A percentile compares a stretch with the other conserved stretches of the same genome.
Evolutionary conservation across 1,140 invertebrate species (phyloP).

Genomic region (Popillia japonica): DNA sequence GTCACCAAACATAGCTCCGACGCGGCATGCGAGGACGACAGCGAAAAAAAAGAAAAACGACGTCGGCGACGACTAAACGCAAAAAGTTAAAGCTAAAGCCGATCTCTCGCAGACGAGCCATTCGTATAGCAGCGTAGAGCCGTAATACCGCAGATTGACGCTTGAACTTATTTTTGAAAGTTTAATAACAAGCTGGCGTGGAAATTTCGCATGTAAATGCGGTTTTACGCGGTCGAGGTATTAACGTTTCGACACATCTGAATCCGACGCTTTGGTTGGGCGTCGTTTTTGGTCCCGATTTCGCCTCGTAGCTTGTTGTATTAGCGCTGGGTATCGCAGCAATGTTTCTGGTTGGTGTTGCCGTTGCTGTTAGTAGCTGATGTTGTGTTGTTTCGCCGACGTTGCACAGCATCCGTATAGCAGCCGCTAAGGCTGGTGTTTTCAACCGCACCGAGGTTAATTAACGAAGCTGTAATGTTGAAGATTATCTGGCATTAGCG

Average conservation of each 20-base stretch:
- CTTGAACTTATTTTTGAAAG: constrained; percentile 15
- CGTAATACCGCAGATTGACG: background rate
- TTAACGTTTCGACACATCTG: constrained; percentile 14
- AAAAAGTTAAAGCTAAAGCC: background rate
- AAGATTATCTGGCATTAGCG: constrained; percentile 5
- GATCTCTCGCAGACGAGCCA: background rate
- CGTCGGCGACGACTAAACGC: background rate
- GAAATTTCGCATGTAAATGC: constrained; percentile 9
- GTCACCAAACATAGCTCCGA: too few relatives aligned
- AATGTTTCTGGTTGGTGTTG: background rate
- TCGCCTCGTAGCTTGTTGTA: background rate
- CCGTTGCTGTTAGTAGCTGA: too few relatives aligned
- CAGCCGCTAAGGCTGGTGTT: constrained; percentile 12
- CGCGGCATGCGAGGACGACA: background rate
- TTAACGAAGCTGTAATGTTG: constrained; percentile 8
- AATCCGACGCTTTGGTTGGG: background rate
- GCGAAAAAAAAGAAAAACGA: background rate
- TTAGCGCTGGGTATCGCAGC: background rate
- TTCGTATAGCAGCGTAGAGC: background rate
- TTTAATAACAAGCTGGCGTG: background rate
- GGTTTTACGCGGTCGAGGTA: background rate
- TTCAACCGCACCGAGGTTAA: constrained; percentile 15
- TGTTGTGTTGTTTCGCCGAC: background rate
- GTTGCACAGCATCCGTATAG: background rate
- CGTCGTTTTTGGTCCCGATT: background rate